Evolutionary conservation across 2,888 invertebrate species (phyloP), one percentile per base, ranked within the genome.

Genomic region (Agrotis clavis): DNA sequence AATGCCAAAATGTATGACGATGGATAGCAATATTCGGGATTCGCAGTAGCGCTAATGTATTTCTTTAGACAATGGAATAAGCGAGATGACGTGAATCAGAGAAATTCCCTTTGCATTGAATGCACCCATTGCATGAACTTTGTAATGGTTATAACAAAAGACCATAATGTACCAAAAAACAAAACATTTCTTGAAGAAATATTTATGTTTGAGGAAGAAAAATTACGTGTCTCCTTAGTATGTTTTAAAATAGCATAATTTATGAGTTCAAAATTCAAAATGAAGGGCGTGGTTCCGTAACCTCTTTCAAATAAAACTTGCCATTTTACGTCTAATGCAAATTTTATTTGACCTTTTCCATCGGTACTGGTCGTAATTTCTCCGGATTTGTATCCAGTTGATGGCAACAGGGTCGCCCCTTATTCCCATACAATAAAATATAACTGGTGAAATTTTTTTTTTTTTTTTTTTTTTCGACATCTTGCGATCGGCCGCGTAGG

Each of bases 11-110:
- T 35, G 7, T 35, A 35, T 35, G 35, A 35, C 35, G 35, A 35
- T 35, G 6, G 35, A 35, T 35, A 35, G 1, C 35, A 35, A 35
- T 35, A 35, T 35, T 35, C 7, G 35, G 35, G 7, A 35, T 35
- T 35, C 35, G 35, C 35, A 35, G 11, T 11, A 11, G 2, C 30
- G 21, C 25, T n/a, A n/a, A 57, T 45, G 67, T 75, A 56, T 66
- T 72, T 75, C 35, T 54, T 62, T 73, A 47, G 5, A 54, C 4
- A 35, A 35, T 25, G 13, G 7, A 14, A 9, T 30, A 45, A 19
- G 13, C 19, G 14, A 18, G 19, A 18, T n/a, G 5, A 6, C 9
- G 13, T 45, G 19, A 16, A 14, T 16, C 13, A 11, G 35, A 47
- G 14, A 35, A 63, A 9, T 11, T 14, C 19, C 16, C 9, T 41